Conservation (phyloP, 2,113 vertebrate species). For the Trinectes maculatus region DNA sequence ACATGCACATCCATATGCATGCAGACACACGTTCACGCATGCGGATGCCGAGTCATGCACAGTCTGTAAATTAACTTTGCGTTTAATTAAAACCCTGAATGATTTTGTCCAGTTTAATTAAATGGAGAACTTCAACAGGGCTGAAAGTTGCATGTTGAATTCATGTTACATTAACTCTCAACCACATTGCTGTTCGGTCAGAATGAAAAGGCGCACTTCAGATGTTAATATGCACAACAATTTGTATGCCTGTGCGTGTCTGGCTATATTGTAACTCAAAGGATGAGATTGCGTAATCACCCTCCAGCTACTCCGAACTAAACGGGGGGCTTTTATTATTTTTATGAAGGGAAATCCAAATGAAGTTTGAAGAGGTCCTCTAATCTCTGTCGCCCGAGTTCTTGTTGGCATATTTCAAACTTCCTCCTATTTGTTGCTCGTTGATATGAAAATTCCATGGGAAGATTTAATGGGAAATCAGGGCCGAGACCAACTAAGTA, state of each 20-base stretch:
- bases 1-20: not conserved
- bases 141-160: slow-evolving; percentile 39
- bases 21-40: slow-evolving; percentile 2
- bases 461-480: slow-evolving; percentile 33
- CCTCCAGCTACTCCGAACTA: slow-evolving; percentile 33
- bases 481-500: slow-evolving; percentile 17
- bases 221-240: not conserved
- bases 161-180: slow-evolving; percentile 35
- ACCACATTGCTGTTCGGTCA: not conserved
- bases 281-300: slow-evolving; percentile 10
- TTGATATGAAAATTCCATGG: slow-evolving; percentile 20
- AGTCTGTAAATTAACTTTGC: slow-evolving; percentile 47
- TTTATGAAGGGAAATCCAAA: slow-evolving; percentile 28
- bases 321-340: slow-evolving; percentile 26
- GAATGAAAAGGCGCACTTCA: not conserved
- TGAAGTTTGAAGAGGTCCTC: slow-evolving; percentile 15
- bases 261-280: slow-evolving; percentile 12
- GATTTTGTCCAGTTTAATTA: slow-evolving; percentile 64
- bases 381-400: slow-evolving; percentile 34
- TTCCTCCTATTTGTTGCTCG: not conserved
- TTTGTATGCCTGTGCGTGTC: slow-evolving; percentile 2
- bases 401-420: not conserved
- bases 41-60: slow-evolving; percentile 45
- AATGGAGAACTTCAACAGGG: slow-evolving; percentile 42
- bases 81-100: slow-evolving; percentile 65